Conservation (phyloP, 2,888 invertebrate genomes). For the Melanophora roralis region DNA sequence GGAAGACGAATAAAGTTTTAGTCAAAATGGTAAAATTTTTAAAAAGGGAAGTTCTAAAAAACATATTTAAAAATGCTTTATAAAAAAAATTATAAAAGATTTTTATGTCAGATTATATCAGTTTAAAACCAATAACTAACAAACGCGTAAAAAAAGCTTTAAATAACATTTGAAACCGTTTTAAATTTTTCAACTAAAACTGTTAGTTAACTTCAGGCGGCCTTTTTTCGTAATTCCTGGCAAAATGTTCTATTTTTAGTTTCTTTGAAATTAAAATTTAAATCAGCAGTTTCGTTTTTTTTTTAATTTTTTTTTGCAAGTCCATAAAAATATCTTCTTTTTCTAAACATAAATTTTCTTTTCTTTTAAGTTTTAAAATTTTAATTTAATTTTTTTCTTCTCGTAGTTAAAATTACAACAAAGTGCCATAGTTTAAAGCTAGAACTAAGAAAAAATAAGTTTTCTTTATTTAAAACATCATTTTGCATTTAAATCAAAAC, state of each 20-base stretch:
- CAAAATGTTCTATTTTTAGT: background rate
- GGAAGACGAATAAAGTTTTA: too few relatives aligned
- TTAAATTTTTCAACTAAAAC: too few relatives aligned
- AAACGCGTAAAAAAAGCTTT: too few relatives aligned
- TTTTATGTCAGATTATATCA: too few relatives aligned
- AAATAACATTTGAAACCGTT: too few relatives aligned
- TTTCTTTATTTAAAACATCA: background rate
- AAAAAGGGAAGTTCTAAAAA: too few relatives aligned
- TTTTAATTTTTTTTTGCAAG: background rate
- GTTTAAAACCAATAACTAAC: too few relatives aligned
- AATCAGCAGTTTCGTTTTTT: background rate
- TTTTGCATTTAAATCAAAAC: background rate
- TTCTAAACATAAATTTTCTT: background rate
- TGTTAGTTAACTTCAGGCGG: too few relatives aligned
- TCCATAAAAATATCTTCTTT: background rate
- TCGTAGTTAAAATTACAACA: slow-evolving; percentile 22
- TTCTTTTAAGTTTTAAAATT: background rate
- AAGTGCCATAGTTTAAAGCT: slow-evolving; percentile 32
- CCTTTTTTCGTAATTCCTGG: background rate
- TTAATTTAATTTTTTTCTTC: slow-evolving; percentile 6
- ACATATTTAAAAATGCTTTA: too few relatives aligned
- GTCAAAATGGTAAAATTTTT: too few relatives aligned
- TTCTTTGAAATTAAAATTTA: background rate
- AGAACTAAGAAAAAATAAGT: background rate
- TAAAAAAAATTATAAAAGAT: too few relatives aligned